phyloP scores from a whole-genome alignment of 2,888 invertebrate genomes.

The Tetragonula carbonaria region DNA sequence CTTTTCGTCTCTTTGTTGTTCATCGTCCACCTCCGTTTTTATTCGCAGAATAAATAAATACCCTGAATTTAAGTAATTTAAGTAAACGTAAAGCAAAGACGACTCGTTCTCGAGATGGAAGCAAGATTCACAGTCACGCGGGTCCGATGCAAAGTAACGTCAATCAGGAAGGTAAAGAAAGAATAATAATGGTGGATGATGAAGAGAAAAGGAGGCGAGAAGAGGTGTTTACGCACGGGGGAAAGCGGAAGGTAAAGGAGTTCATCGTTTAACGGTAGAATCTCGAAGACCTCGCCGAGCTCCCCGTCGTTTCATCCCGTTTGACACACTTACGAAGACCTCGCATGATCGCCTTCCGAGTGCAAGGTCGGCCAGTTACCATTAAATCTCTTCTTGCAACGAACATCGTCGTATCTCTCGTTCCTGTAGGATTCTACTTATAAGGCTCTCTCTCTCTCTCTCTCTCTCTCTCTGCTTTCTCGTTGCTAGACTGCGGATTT shows the following conservation, averaged over 20 bases:
- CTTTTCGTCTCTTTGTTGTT: neutral
- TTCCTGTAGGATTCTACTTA: slow-evolving; percentile 22
- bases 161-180: neutral
- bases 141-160: neutral
- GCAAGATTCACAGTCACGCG: neutral
- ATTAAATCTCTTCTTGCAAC: slow-evolving; percentile 63
- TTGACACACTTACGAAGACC: slow-evolving; percentile 74
- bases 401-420: slow-evolving; percentile 32
- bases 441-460: slow-evolving; percentile 1
- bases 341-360: slow-evolving; percentile 69
- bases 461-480: neutral
- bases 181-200: neutral
- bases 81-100: neutral
- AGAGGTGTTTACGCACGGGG: slow-evolving; percentile 41
- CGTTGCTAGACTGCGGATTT: neutral
- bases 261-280: slow-evolving; percentile 74
- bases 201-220: neutral
- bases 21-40: neutral
- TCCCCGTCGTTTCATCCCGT: slow-evolving; percentile 70
- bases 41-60: neutral
- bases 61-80: neutral
- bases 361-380: slow-evolving; percentile 72
- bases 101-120: neutral
- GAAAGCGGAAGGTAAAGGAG: slow-evolving; percentile 72
- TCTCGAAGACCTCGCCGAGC: slow-evolving; percentile 68